A percentile compares a stretch with the other conserved stretches of the same genome.
Evolutionary conservation across 1,140 invertebrate species (phyloP).

Genomic region (Diabrotica undecimpunctata): DNA sequence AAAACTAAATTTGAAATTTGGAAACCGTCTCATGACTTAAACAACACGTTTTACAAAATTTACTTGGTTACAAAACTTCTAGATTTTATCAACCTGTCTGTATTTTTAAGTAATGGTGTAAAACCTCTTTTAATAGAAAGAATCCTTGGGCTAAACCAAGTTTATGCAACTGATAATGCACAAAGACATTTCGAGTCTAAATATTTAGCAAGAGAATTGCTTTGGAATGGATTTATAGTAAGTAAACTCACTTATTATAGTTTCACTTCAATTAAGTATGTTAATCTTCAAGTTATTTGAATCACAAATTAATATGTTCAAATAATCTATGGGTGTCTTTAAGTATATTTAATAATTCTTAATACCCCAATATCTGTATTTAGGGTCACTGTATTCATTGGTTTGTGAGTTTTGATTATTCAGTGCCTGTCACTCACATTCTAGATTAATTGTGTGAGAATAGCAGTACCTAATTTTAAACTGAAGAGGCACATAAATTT

Average conservation of each 20-base stretch:
- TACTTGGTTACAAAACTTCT: slow-evolving; percentile 34
- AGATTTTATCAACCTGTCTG: slow-evolving; percentile 42
- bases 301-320: no score
- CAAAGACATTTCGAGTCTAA: slow-evolving; percentile 38
- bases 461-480: no score
- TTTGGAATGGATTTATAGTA: slow-evolving; percentile 48
- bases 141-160: slow-evolving; percentile 42
- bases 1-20: slow-evolving; percentile 38
- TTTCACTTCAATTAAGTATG: not conserved
- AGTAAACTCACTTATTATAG: slow-evolving; percentile 18
- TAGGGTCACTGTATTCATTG: no score
- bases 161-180: slow-evolving; percentile 32
- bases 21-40: slow-evolving; percentile 31
- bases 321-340: no score
- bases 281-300: no score
- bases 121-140: slow-evolving; percentile 43
- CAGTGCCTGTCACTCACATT: no score
- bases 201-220: slow-evolving; percentile 43
- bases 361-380: no score
- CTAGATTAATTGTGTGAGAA: no score
- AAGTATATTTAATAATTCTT: no score
- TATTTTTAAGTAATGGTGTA: slow-evolving; percentile 40
- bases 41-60: slow-evolving; percentile 31
- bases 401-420: no score
- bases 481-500: no score